Percentiles rank a stretch among this genome's conserved stretches.
Evolutionary conservation across 2,888 invertebrate species (phyloP).

Genomic region (Muschampia plurimacula): DNA sequence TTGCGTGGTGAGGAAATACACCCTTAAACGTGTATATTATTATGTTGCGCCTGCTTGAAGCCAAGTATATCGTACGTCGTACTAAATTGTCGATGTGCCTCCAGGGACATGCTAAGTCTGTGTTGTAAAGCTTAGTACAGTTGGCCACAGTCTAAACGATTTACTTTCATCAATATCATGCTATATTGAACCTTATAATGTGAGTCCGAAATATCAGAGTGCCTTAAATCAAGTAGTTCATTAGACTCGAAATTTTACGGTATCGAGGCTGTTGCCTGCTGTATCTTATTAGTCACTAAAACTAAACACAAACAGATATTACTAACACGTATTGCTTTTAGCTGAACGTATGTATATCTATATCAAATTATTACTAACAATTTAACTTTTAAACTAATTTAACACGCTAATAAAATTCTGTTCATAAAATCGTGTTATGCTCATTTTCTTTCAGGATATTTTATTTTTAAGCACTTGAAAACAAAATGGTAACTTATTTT

Average conservation of each 20-base stretch:
- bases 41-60: slow-evolving; percentile 51
- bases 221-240: background rate
- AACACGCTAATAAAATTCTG: slow-evolving; percentile 16
- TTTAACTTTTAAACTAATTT: background rate
- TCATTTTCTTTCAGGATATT: slow-evolving; percentile 25
- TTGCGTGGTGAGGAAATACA: slow-evolving; percentile 53
- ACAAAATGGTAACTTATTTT: background rate
- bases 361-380: slow-evolving; percentile 32
- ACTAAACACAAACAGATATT: slow-evolving; percentile 30
- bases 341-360: slow-evolving; percentile 20
- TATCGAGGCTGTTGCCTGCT: slow-evolving; percentile 35
- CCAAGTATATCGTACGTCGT: slow-evolving; percentile 21
- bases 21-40: slow-evolving; percentile 44
- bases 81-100: slow-evolving; percentile 11
- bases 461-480: slow-evolving; percentile 7
- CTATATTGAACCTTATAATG: slow-evolving; percentile 16
- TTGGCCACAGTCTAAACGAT: slow-evolving; percentile 34
- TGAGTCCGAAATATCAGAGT: slow-evolving; percentile 1
- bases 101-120: slow-evolving; percentile 35
- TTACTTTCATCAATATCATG: slow-evolving; percentile 8
- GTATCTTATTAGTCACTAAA: slow-evolving; percentile 24
- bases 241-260: background rate
- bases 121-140: slow-evolving; percentile 39
- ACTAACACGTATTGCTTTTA: slow-evolving; percentile 38
- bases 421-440: slow-evolving; percentile 15